phyloP scores from a whole-genome alignment of 1,140 invertebrate species.

The Calliopsis andreniformis region DNA sequence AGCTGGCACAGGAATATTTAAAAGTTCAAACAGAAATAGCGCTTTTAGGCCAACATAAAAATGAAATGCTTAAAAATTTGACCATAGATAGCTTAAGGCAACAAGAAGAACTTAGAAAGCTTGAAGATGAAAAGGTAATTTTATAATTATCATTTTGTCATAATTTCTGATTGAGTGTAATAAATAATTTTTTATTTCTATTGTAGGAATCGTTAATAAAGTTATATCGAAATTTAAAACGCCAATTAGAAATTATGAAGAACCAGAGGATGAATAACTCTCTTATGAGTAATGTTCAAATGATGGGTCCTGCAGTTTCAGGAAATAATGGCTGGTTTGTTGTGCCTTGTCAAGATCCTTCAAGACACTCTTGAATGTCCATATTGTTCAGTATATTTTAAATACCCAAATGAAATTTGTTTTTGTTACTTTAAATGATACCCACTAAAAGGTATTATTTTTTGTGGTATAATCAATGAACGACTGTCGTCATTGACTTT shows the following conservation, averaged over 20 bases:
- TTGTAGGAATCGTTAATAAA: constrained; percentile 84
- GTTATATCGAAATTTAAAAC: constrained; percentile 84
- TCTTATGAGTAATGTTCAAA: constrained; percentile 32
- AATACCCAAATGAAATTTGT: neutral
- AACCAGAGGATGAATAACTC: constrained; percentile 56
- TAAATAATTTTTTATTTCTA: too few species aligned
- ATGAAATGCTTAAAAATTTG: constrained; percentile 85
- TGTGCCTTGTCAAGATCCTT: constrained; percentile 73
- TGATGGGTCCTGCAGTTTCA: constrained; percentile 61
- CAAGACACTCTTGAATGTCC: constrained; percentile 68
- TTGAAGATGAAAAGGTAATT: constrained; percentile 88
- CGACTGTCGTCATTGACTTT: neutral
- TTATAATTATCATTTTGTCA: too few species aligned
- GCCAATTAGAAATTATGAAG: constrained; percentile 83
- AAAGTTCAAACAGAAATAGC: constrained; percentile 90
- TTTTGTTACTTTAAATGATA: neutral
- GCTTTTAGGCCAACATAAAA: constrained; percentile 86
- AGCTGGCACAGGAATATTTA: constrained; percentile 88
- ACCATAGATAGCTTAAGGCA: constrained; percentile 84
- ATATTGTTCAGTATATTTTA: neutral
- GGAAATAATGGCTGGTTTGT: constrained; percentile 78
- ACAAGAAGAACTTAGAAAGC: constrained; percentile 83
- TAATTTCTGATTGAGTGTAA: neutral
- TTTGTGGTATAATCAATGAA: neutral
- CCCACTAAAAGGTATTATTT: neutral